Evolutionary conservation across 2,888 invertebrate genomes (phyloP).

Genomic region (Paralinhomoeus sp.): DNA sequence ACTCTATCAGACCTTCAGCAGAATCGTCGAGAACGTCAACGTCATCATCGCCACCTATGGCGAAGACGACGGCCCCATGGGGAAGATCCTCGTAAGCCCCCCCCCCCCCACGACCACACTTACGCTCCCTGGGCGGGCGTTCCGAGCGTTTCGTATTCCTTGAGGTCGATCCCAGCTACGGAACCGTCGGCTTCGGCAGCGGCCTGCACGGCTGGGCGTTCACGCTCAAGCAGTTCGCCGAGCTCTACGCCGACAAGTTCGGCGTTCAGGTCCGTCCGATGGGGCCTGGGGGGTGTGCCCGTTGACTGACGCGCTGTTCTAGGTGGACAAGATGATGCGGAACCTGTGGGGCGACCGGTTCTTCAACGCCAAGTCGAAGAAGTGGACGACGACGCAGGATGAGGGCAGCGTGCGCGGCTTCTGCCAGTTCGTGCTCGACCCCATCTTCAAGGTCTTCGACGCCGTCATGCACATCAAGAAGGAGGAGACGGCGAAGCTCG

Average conservation of each 20-base stretch:
- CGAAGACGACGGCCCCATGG: slow-evolving; percentile 94
- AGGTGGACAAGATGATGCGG: slow-evolving; percentile 87
- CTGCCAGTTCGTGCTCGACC: slow-evolving; percentile 93
- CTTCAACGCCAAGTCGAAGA: slow-evolving; percentile 88
- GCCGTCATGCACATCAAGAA: slow-evolving; percentile 78
- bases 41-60: slow-evolving; percentile 98
- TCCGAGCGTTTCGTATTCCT: no score
- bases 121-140: no score
- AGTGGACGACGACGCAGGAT: slow-evolving; percentile 50
- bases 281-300: no score
- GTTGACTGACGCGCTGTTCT: background rate
- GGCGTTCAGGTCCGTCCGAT: slow-evolving; percentile 48
- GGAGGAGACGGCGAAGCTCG: slow-evolving; percentile 63
- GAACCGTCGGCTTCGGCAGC: slow-evolving; percentile 96
- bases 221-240: slow-evolving; percentile 94
- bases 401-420: slow-evolving; percentile 84
- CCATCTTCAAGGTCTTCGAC: slow-evolving; percentile 81
- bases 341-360: slow-evolving; percentile 89
- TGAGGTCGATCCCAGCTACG: slow-evolving; percentile 76
- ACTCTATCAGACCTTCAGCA: slow-evolving; percentile 82
- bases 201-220: slow-evolving; percentile 99
- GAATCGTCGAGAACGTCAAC: slow-evolving; percentile 97
- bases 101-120: no score
- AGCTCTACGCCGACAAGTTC: slow-evolving; percentile 97
- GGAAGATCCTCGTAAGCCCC: slow-evolving; percentile 63